These are phyloP conservation scores for Chrysocyon brachyurus DNA, from an alignment of 2,797 vertebrate genomes.

Conservation along the genomic window DNA sequence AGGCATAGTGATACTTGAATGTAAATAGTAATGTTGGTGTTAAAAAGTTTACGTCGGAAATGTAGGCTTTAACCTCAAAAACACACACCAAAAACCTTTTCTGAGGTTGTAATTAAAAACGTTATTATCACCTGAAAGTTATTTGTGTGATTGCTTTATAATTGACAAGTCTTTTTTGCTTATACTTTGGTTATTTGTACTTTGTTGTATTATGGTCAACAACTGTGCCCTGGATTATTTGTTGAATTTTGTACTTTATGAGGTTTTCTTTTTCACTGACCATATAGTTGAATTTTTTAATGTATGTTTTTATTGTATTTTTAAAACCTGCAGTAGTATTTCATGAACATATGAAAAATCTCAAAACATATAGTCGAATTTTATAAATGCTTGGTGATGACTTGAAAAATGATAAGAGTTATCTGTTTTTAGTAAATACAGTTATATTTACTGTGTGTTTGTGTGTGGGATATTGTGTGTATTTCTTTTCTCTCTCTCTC, in stretches of 20 bases:
- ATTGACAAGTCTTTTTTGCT: background rate
- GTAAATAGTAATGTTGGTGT: background rate
- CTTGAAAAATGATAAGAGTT: constrained; percentile 17
- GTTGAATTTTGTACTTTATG: constrained; percentile 34
- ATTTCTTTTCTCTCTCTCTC: background rate
- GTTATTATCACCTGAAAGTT: background rate
- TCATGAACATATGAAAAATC: background rate
- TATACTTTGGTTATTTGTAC: constrained; percentile 1
- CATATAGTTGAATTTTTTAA: background rate
- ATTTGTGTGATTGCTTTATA: constrained; percentile 14
- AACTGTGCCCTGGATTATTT: background rate
- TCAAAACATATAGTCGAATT: background rate
- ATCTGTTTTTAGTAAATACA: background rate
- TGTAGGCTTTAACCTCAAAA: background rate
- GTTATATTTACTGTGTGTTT: background rate
- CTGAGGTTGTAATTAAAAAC: constrained; percentile 7
- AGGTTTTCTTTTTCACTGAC: background rate
- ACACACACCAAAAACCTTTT: background rate
- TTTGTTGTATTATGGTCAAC: background rate
- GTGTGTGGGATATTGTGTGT: background rate
- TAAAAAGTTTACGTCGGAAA: constrained; percentile 19
- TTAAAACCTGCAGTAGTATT: background rate
- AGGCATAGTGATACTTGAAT: background rate
- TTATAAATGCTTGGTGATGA: background rate
- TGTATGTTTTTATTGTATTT: background rate